Base-by-base conservation (phyloP, 37 sponge, comb jelly and placozoan species). In the Beroe forskalii region DNA sequence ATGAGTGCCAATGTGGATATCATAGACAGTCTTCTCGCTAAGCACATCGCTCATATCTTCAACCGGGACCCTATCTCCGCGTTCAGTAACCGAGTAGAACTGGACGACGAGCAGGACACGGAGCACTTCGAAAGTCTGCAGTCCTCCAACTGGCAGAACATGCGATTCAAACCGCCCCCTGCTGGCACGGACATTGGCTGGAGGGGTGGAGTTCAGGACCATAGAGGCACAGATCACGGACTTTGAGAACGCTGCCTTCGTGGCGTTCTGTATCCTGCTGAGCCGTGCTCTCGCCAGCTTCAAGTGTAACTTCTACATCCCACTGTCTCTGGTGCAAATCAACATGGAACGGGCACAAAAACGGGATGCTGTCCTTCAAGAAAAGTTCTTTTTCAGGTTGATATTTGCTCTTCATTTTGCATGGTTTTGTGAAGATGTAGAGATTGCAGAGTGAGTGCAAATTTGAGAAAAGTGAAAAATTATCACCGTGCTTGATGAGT, bases 131-230 rank as follows among this genome's bases (percentile, higher is more conserved):
- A 98, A 94, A 98, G 96, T 89, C 93, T 98, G 4, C 97, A 98
- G 91, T 96, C 96, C 24, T 94, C 99, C 41, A 96, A 98, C 89
- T 98, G 99, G 99, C 95, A 98, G 89, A 95, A 89, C 64, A 96
- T 98, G 95, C 92, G 99, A 27, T 96, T 98, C 93, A 98, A 98
- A 93, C 99, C 99, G 17, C 98, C 98, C 17, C 97, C 99, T 48
- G 93, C 94, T 23, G 91, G 92, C 67, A 95, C 97, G 27, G 67
- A 95, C 67, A 98, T 96, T 43, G 99, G 99, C n/a, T 98, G 99
- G 99, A 90, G 99, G 42, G 96, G n/a, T 98, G 48, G 99, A 98
- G 92, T 98, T 98, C 83, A 89, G 99, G 40, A 95, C 96, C 25
- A 89, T 93, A 37, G 99, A 98, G 69, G 95, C 96, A 0, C 97